Conservation (phyloP, 2,888 invertebrate genomes). For the Eupithecia exiguata region DNA sequence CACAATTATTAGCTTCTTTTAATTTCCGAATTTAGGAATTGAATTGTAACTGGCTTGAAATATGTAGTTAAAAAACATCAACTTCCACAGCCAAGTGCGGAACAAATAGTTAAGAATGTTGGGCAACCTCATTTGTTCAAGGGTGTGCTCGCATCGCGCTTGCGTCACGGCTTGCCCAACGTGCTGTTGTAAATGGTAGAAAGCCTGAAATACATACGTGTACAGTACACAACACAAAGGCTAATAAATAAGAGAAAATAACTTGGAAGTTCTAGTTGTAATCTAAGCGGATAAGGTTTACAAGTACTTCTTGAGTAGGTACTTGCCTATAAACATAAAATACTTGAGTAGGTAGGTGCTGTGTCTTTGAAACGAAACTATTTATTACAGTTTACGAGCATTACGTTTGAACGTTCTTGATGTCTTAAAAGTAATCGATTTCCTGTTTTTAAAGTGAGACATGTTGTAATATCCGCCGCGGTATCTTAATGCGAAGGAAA, state of each 20-base stretch:
- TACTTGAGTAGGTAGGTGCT: neutral
- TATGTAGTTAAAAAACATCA: neutral
- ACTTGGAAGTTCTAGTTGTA: neutral
- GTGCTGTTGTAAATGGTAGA: conserved; percentile 15
- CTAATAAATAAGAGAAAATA: neutral
- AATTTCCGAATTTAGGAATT: neutral
- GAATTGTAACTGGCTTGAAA: neutral
- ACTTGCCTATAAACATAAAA: neutral
- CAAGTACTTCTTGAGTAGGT: neutral
- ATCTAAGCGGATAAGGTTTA: neutral
- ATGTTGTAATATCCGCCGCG: conserved; percentile 58
- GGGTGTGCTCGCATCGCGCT: conserved; percentile 23
- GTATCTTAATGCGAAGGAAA: conserved; percentile 44
- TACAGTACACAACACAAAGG: neutral
- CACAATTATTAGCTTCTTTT: neutral
- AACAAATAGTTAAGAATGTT: conserved; percentile 23
- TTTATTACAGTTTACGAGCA: conserved; percentile 23
- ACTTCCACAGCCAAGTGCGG: conserved; percentile 5
- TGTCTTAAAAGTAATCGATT: conserved; percentile 49
- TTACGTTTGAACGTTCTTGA: conserved; percentile 33
- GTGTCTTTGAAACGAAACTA: conserved; percentile 19
- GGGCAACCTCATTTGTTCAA: conserved; percentile 24
- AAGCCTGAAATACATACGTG: conserved; percentile 7
- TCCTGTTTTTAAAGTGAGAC: conserved; percentile 54
- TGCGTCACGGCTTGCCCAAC: conserved; percentile 19